A percentile compares a stretch with the other conserved stretches of the same genome.
phyloP scores from a whole-genome alignment of 2,113 vertebrate species.

The Cyanoramphus novaezelandiae region DNA sequence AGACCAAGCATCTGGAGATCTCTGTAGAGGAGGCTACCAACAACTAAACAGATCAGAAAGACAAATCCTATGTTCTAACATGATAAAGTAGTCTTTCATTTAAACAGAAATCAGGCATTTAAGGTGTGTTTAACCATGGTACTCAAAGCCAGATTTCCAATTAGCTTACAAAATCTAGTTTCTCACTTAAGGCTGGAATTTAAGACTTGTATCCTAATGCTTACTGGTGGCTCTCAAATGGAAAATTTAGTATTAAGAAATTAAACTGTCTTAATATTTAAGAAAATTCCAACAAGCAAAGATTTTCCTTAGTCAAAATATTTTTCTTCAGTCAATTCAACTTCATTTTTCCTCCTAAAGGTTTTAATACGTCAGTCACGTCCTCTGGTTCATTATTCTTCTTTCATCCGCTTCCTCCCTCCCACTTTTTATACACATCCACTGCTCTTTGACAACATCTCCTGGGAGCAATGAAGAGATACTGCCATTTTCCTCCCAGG shows the following conservation, averaged over 20 bases:
- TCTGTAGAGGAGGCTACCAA: neutral
- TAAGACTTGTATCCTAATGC: neutral
- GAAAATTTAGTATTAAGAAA: neutral
- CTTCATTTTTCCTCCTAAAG: neutral
- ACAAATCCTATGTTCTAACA: neutral
- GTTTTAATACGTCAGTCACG: slow-evolving; percentile 44
- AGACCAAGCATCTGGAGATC: neutral
- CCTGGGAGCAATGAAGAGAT: slow-evolving; percentile 73
- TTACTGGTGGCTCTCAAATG: neutral
- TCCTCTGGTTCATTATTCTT: slow-evolving; percentile 31
- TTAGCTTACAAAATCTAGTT: neutral
- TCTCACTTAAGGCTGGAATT: neutral
- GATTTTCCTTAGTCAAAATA: neutral
- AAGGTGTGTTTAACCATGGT: neutral
- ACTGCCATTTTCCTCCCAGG: slow-evolving; percentile 58
- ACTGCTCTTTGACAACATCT: slow-evolving; percentile 65
- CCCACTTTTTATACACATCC: slow-evolving; percentile 58
- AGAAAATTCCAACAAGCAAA: neutral
- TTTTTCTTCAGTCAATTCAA: slow-evolving; percentile 12
- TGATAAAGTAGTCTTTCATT: neutral
- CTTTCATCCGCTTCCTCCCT: slow-evolving; percentile 50
- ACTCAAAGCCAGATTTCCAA: neutral
- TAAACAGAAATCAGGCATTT: neutral
- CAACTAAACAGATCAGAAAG: neutral
- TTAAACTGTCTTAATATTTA: neutral